phyloP scores from a whole-genome alignment of 2,113 vertebrate genomes.

The Peucedramus taeniatus region DNA sequence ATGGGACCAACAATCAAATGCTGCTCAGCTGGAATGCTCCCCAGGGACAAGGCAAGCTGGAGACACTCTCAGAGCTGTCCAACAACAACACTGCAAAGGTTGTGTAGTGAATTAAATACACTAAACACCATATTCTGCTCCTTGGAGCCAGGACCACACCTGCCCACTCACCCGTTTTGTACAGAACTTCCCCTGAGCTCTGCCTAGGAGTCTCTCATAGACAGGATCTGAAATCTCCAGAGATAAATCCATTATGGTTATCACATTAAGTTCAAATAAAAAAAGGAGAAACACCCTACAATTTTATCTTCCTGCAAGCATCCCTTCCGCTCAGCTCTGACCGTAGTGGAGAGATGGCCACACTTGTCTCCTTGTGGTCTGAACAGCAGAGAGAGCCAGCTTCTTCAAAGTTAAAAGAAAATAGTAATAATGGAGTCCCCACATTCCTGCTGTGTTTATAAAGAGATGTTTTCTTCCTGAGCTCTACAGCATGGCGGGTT shows the following conservation, averaged over 20 bases:
- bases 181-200: not conserved
- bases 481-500: slow-evolving; percentile 63
- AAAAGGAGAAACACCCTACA: not conserved
- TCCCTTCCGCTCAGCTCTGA: not conserved
- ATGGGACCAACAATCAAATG: not conserved
- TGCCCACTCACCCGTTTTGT: not conserved
- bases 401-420: slow-evolving; percentile 62
- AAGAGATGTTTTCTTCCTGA: slow-evolving; percentile 76
- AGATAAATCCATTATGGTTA: not conserved
- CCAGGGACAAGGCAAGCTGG: not conserved
- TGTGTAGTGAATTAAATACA: not conserved
- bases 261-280: not conserved
- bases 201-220: not conserved
- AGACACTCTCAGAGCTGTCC: not conserved
- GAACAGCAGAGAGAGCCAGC: slow-evolving; percentile 43
- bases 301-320: slow-evolving; percentile 13
- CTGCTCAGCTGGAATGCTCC: not conserved
- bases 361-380: slow-evolving; percentile 28
- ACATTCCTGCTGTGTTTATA: slow-evolving; percentile 70
- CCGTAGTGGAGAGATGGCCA: not conserved
- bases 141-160: not conserved
- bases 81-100: not conserved
- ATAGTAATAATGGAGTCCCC: slow-evolving; percentile 53
- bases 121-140: not conserved
- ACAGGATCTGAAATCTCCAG: not conserved